phyloP scores from a whole-genome alignment of 2,113 vertebrate genomes.

The Chlorocebus sabaeus region DNA sequence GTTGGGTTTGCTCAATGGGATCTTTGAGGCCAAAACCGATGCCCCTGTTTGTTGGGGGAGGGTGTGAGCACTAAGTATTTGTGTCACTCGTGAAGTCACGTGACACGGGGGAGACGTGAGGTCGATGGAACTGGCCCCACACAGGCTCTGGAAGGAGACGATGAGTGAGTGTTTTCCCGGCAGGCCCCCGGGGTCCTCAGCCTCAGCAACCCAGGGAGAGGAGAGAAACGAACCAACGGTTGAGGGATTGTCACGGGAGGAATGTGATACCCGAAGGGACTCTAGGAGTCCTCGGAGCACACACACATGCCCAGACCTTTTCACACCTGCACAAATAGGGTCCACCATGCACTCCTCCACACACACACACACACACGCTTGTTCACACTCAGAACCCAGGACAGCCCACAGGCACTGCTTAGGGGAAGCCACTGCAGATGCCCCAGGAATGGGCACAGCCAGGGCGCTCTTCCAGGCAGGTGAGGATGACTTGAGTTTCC shows the following conservation, averaged over 20 bases:
- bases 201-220: background rate
- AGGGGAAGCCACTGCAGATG: background rate
- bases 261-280: background rate
- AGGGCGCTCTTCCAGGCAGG: background rate
- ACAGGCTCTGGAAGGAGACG: background rate
- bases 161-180: fast-evolving
- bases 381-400: background rate
- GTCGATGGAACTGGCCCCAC: background rate
- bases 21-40: background rate
- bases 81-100: background rate
- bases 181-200: background rate
- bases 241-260: background rate
- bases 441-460: background rate
- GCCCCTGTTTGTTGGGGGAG: background rate
- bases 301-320: background rate
- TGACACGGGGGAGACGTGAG: background rate
- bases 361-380: background rate
- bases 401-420: background rate
- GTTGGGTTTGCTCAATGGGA: background rate
- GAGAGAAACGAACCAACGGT: background rate
- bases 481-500: background rate
- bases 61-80: background rate
- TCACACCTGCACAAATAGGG: too few relatives aligned
- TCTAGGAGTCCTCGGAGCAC: fast-evolving
- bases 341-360: fast-evolving